Conservation (phyloP, 2,797 vertebrate species). For the Odontamblyopus rebecca region DNA sequence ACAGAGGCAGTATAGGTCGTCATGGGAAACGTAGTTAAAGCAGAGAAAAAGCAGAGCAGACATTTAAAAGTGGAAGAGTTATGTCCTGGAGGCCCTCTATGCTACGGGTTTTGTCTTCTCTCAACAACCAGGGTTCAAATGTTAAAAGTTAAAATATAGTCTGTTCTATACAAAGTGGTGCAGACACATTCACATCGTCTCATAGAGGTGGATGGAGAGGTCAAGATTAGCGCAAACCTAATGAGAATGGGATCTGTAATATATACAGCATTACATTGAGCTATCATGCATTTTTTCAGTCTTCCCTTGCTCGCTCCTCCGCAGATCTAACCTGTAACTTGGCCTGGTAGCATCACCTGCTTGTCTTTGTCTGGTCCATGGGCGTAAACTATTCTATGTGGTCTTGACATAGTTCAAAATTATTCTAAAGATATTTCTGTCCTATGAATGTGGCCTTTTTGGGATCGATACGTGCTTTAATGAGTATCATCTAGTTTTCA, state of each 20-base stretch:
- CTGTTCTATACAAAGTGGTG: neutral
- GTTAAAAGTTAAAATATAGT: neutral
- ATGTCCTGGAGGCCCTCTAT: constrained; percentile 37
- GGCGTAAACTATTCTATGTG: no score
- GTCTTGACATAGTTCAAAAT: no score
- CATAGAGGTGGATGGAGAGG: neutral
- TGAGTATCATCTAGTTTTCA: no score
- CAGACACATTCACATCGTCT: neutral
- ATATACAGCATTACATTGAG: no score
- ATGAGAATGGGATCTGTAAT: neutral
- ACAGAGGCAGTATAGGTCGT: constrained; percentile 32
- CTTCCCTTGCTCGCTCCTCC: no score
- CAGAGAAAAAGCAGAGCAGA: constrained; percentile 13
- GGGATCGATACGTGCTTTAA: no score
- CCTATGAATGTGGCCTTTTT: no score
- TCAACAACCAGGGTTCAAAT: constrained; percentile 12
- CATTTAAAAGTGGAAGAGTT: constrained; percentile 47
- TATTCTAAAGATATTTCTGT: no score
- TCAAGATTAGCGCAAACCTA: neutral
- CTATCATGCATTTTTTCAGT: neutral
- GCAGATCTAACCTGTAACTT: no score
- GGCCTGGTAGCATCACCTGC: no score
- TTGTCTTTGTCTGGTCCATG: no score
- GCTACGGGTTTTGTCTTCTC: constrained; percentile 2
- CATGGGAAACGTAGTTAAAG: constrained; percentile 47